Base-by-base conservation (phyloP, 2,797 vertebrate genomes). In the Nannoperca obscura region DNA sequence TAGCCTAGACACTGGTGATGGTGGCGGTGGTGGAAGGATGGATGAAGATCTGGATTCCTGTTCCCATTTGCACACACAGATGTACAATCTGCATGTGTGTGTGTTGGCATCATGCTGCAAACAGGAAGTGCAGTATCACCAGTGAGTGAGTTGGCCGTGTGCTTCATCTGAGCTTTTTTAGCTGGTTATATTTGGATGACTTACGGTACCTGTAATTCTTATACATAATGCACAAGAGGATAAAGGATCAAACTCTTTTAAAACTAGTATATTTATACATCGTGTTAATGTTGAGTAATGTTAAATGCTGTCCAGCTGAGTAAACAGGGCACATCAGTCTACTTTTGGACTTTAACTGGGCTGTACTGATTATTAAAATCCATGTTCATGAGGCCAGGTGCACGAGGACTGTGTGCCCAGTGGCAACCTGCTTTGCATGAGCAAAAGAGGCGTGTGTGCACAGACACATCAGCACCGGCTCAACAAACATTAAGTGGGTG, bases 311-410 rank as follows among this genome's bases (percentile, higher is more conserved):
- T 58, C 42, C 36, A n/a, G 47, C 9, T 65, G 11, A 10, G 19
- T 53, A 62, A 55, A 55, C 34, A 17, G 67, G 55, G 15, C 8
- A 55, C 2, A 62, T 74, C 38, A 59, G 0, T 46, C 53, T 38
- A 42, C 52, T 34, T 67, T 42, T 74, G 24, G 50, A 30, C 57
- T 42, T 49, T 4, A 71, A 66, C 57, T 52, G 17, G 73, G 61
- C 63, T 38, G 67, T 4, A 24, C 72, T 46, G 7, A 70, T 62
- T 46, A 53, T 71, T 68, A 22, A 50, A 67, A 60, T 78, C 74
- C 78, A 81, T 78, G 74, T 85, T 74, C 36, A 84, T 74, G 71
- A 78, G 70, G 36, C 66, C 11, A 19, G 47, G 55, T 49, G 63
- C 40, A 49, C 49, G 5, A n/a, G 38, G 71, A 74, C 50, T 15